Conservation (phyloP, 35 echinoderm and acorn worm genomes). For the Lytechinus variegatus region DNA sequence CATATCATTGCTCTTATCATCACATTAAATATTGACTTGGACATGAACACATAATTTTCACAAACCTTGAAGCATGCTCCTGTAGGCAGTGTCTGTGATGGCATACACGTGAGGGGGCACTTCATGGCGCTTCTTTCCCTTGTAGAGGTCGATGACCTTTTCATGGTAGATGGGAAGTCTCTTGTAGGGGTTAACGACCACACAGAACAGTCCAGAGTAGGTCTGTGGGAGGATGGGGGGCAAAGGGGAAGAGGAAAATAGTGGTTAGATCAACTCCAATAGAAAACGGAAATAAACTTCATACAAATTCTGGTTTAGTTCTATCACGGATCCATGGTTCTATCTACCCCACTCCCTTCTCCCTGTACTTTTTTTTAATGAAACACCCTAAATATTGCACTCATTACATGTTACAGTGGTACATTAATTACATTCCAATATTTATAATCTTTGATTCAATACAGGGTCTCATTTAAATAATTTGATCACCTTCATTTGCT, state of each 20-base stretch:
- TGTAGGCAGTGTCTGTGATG: slow-evolving; percentile 96
- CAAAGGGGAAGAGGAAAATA: not conserved
- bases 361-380: not conserved
- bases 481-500: not conserved
- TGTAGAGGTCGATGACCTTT: slow-evolving; percentile 97
- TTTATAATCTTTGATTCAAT: not conserved
- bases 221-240: slow-evolving; percentile 60
- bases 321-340: not conserved
- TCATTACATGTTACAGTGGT: too few species aligned
- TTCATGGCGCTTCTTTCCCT: slow-evolving; percentile 99
- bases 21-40: too few species aligned
- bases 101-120: slow-evolving; percentile 97
- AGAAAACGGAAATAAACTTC: not conserved
- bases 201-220: slow-evolving; percentile 99
- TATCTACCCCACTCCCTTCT: not conserved
- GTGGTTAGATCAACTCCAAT: not conserved
- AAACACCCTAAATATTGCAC: too few species aligned
- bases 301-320: not conserved
- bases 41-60: not conserved
- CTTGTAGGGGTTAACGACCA: slow-evolving; percentile 99
- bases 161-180: slow-evolving; percentile 97
- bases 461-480: not conserved
- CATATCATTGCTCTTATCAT: too few species aligned
- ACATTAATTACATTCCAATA: not conserved
- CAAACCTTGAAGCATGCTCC: slow-evolving; percentile 98